phyloP scores from a whole-genome alignment of 2,888 invertebrate genomes.

The Ethmia dodecea region DNA sequence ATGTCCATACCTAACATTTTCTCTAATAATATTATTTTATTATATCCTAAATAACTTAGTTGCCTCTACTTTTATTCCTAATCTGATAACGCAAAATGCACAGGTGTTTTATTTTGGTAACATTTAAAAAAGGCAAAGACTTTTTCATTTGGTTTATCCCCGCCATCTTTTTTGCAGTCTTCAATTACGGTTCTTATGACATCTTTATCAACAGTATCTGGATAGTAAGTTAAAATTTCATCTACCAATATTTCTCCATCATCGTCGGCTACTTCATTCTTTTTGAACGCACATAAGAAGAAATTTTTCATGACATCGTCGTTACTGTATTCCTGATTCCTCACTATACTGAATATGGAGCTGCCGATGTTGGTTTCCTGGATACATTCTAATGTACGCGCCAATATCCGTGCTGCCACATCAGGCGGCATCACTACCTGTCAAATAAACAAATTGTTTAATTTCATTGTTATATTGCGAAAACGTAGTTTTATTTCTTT shows the following conservation, averaged over 20 bases:
- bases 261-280: not conserved
- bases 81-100: slow-evolving; percentile 15
- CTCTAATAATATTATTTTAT: too few species aligned
- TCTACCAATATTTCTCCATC: not conserved
- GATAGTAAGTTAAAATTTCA: not conserved
- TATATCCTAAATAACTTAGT: too few species aligned
- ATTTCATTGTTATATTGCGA: too few species aligned
- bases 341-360: too few species aligned
- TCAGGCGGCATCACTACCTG: too few species aligned
- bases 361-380: too few species aligned
- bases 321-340: not conserved
- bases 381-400: too few species aligned
- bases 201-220: slow-evolving; percentile 27
- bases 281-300: not conserved
- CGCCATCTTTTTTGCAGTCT: slow-evolving; percentile 38
- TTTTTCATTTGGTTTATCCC: slow-evolving; percentile 38
- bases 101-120: slow-evolving; percentile 24
- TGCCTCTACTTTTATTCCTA: too few species aligned
- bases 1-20: too few species aligned
- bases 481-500: too few species aligned
- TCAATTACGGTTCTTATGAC: slow-evolving; percentile 37
- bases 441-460: too few species aligned
- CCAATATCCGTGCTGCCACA: too few species aligned
- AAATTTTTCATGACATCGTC: not conserved
- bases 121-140: slow-evolving; percentile 47